A percentile compares a stretch with the other conserved stretches of the same genome.
Evolutionary conservation across 2,113 vertebrate species (phyloP).

Genomic region (Zosterops pallidus): DNA sequence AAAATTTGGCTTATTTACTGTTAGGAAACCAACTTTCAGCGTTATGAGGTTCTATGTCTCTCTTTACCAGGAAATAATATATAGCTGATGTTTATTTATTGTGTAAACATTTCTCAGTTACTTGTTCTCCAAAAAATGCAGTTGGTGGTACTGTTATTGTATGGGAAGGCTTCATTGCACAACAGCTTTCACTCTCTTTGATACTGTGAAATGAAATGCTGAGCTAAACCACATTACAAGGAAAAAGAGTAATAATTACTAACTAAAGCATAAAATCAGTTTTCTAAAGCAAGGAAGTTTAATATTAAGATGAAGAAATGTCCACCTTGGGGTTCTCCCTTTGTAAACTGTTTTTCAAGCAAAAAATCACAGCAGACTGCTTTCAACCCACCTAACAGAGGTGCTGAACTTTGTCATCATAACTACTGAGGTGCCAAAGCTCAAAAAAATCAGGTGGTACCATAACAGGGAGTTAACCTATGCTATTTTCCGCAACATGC

Average conservation of each 20-base stretch:
- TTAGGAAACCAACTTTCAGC: slow-evolving; percentile 30
- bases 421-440: not conserved
- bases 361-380: not conserved
- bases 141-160: not conserved
- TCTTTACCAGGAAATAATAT: slow-evolving; percentile 20
- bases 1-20: slow-evolving; percentile 22
- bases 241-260: not conserved
- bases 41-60: slow-evolving; percentile 11
- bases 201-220: not conserved
- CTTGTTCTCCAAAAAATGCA: not conserved
- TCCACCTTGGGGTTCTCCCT: not conserved
- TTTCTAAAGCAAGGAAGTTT: not conserved
- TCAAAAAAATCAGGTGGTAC: not conserved
- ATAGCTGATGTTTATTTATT: not conserved
- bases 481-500: fast-evolving
- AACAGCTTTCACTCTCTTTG: not conserved
- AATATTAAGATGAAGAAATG: not conserved
- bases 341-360: not conserved
- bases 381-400: not conserved
- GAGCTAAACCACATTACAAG: not conserved
- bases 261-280: not conserved
- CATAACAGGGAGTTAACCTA: not conserved
- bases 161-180: not conserved
- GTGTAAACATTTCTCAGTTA: not conserved
- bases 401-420: fast-evolving